These are phyloP conservation scores for Pterocles burchelli DNA, from an alignment of 2,113 vertebrate genomes.

Conservation along the genomic window DNA sequence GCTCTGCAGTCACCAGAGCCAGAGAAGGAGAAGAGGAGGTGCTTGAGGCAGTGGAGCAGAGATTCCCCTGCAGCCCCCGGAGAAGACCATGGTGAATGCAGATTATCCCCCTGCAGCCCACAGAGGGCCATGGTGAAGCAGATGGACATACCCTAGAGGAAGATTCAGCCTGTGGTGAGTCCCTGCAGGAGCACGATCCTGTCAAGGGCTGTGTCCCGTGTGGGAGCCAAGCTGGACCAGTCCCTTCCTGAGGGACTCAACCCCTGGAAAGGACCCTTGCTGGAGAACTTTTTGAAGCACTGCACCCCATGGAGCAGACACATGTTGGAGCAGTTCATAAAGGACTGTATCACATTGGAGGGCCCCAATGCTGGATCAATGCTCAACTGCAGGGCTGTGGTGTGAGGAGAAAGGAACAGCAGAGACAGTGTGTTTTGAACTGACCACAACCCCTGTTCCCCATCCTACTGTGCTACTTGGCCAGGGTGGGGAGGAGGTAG, in stretches of 20 bases:
- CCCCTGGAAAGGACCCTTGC: background rate
- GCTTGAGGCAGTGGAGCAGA: rapidly evolving
- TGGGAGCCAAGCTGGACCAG: too few species aligned
- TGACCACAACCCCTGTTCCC: background rate
- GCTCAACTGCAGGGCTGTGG: background rate
- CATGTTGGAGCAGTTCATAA: background rate
- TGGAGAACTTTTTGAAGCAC: background rate
- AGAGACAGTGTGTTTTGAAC: background rate
- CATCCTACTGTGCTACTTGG: background rate
- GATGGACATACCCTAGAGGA: background rate
- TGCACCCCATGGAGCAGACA: background rate
- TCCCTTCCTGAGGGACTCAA: background rate
- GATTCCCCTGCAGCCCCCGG: background rate
- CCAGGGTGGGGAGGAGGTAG: too few species aligned
- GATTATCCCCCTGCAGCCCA: background rate
- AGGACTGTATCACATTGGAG: background rate
- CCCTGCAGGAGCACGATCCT: background rate
- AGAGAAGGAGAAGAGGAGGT: background rate
- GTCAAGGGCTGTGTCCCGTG: background rate
- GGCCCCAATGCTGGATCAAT: background rate
- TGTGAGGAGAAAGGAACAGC: background rate
- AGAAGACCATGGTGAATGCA: background rate
- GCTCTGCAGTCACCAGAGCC: background rate
- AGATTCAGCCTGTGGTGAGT: background rate
- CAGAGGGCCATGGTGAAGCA: background rate